phyloP scores from a whole-genome alignment of 2,888 invertebrate genomes.

The Chydorus sphaericus region DNA sequence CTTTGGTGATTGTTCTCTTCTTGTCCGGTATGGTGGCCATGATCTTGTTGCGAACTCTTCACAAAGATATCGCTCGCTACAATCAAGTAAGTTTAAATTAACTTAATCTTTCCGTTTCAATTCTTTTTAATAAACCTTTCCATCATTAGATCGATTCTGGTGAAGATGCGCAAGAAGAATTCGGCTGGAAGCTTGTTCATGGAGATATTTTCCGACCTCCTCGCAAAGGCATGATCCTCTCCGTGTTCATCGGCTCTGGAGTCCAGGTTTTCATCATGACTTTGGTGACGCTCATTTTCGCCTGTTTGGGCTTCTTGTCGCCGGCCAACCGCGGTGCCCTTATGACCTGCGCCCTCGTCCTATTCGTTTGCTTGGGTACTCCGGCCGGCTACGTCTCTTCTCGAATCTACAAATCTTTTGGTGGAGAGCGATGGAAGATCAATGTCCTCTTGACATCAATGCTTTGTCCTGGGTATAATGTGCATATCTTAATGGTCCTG shows the following conservation, averaged over 20 bases:
- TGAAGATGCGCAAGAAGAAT: conserved; percentile 67
- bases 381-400: conserved; percentile 95
- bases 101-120: neutral
- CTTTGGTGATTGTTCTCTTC: conserved; percentile 90
- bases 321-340: conserved; percentile 96
- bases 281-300: conserved; percentile 87
- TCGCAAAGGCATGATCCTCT: conserved; percentile 85
- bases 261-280: conserved; percentile 94
- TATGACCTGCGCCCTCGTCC: conserved; percentile 94
- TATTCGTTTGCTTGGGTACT: conserved; percentile 92
- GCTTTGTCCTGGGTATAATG: conserved; percentile 82
- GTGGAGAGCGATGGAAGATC: conserved; percentile 96
- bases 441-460: conserved; percentile 93
- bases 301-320: conserved; percentile 96
- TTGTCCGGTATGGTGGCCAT: conserved; percentile 98
- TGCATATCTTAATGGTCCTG: neutral
- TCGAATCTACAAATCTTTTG: conserved; percentile 94
- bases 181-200: conserved; percentile 50
- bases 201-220: conserved; percentile 48
- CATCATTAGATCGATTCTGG: conserved; percentile 30
- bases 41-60: conserved; percentile 90
- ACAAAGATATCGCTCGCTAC: conserved; percentile 96
- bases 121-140: neutral
- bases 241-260: conserved; percentile 92
- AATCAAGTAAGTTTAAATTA: conserved; percentile 51